A percentile compares a stretch with the other conserved stretches of the same genome.
Conservation (phyloP, 2,797 vertebrate genomes). For the Silurus aristotelis region DNA sequence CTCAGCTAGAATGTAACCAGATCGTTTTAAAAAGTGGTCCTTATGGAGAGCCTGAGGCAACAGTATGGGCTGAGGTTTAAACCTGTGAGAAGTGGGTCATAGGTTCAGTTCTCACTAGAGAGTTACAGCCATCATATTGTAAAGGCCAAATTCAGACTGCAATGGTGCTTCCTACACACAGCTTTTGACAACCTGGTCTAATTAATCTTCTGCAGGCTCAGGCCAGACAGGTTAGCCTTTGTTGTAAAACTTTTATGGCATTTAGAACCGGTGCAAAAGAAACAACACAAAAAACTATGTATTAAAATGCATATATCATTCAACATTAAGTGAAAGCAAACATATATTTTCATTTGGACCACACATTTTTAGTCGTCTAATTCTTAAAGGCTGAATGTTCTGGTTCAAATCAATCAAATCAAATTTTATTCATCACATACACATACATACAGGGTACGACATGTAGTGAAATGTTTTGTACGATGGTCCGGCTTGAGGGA, state of each 20-base stretch:
- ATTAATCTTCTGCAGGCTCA: not conserved
- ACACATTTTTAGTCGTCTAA: not conserved
- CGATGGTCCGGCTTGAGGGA: no score
- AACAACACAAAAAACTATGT: not conserved
- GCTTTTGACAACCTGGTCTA: not conserved
- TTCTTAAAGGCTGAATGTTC: conserved; percentile 27
- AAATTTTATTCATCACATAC: no score
- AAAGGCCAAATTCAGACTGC: not conserved
- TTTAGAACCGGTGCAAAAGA: not conserved
- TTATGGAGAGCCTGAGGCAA: conserved; percentile 30
- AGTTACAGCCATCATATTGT: not conserved
- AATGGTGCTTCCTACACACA: not conserved
- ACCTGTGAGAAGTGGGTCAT: conserved; percentile 28
- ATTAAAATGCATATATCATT: no score
- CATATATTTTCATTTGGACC: conserved; percentile 6
- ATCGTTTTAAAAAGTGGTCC: conserved; percentile 9
- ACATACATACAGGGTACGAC: no score
- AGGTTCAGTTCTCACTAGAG: conserved; percentile 32
- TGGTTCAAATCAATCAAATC: no score
- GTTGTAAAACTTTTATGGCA: not conserved
- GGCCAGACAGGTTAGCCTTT: no score
- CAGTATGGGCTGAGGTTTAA: conserved; percentile 27
- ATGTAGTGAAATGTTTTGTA: no score
- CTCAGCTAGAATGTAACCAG: conserved; percentile 35
- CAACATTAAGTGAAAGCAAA: no score